phyloP scores from a whole-genome alignment of 2,888 invertebrate genomes.

The Serrognathus titanus region DNA sequence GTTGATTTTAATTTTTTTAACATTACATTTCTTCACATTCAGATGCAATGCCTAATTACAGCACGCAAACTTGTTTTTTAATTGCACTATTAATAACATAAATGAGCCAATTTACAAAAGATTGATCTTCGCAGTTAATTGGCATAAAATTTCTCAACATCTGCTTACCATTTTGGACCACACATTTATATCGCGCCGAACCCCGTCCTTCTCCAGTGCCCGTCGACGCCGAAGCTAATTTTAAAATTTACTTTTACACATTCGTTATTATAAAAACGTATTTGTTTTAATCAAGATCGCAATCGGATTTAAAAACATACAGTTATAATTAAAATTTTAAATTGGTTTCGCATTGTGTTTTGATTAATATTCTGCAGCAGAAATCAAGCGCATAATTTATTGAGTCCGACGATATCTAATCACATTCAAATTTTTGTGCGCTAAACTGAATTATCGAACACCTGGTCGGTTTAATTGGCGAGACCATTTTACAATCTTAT shows the following conservation, averaged over 20 bases:
- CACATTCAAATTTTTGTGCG: too few species aligned
- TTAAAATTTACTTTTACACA: slow-evolving; percentile 7
- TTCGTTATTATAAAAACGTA: slow-evolving; percentile 12
- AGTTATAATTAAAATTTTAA: slow-evolving; percentile 16
- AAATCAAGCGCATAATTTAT: too few species aligned
- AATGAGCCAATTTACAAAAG: slow-evolving; percentile 21
- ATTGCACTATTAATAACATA: slow-evolving; percentile 18
- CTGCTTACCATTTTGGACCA: slow-evolving; percentile 37
- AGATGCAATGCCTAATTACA: neutral
- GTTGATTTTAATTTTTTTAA: slow-evolving; percentile 9
- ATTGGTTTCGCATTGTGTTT: slow-evolving; percentile 10
- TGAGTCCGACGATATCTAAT: too few species aligned
- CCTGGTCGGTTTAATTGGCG: too few species aligned
- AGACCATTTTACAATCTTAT: too few species aligned
- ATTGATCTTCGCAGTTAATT: slow-evolving; percentile 32
- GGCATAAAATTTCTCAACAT: slow-evolving; percentile 38
- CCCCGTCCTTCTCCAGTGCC: neutral
- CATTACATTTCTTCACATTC: slow-evolving; percentile 15
- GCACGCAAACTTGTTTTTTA: slow-evolving; percentile 2
- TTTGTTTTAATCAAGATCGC: slow-evolving; percentile 15
- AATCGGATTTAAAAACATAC: slow-evolving; percentile 7
- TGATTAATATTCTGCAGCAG: slow-evolving; percentile 10
- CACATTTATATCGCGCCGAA: slow-evolving; percentile 21
- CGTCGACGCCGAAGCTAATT: slow-evolving; percentile 3
- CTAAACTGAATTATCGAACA: too few species aligned